Evolutionary conservation across 2,888 invertebrate species (phyloP), one percentile per base, ranked within the genome.

Genomic region (Xylophagus ater): DNA sequence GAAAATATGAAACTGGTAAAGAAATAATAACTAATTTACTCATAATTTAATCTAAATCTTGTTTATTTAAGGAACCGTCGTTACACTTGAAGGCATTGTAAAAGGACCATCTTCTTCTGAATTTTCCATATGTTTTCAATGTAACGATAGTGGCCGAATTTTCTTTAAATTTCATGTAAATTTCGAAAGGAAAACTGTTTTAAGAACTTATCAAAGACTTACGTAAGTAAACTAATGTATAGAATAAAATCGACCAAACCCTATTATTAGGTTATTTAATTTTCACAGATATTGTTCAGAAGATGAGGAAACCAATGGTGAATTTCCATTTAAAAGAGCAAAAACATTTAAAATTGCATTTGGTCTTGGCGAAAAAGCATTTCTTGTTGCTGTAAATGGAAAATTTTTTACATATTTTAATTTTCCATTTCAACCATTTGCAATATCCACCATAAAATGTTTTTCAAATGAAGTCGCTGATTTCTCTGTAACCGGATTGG

Each of bases 361-460:
- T 24, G 62, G 62, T 6, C 51, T 60, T 23, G 60, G 63, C 6
- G 62, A 63, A 46, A 57, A 59, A 15, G 56, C 64, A 8, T 58
- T 63, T 29, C 49, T 62, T 3, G 57, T 63, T 20, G 64, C 62
- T 9, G 59, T 63, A 14, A 63, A 63, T 51, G 62, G 64, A 1
- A 60, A 57, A 49, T 62, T 60, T 34, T 64, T 58, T 21, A 64
- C 61, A 13, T 64, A 64, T 30, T 63, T 60, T 41, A 63, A 63
- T 37, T 64, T 58, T 42, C 64, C 64, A 1, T 47, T 57, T 9
- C 56, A 53, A 12, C 51, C 52, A 1, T 62, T 63, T 43, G 53
- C 60, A 21, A 60, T 63, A 17, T 62, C 63, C 3, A 62, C 62
- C 1, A 45, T 63, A 2, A 63, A 62, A 42, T 63, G 62, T 37